A percentile compares a stretch with the other conserved stretches of the same genome.
These are phyloP conservation scores for Camptogramma bilineatum DNA, from an alignment of 2,888 invertebrate species.

Conservation along the genomic window DNA sequence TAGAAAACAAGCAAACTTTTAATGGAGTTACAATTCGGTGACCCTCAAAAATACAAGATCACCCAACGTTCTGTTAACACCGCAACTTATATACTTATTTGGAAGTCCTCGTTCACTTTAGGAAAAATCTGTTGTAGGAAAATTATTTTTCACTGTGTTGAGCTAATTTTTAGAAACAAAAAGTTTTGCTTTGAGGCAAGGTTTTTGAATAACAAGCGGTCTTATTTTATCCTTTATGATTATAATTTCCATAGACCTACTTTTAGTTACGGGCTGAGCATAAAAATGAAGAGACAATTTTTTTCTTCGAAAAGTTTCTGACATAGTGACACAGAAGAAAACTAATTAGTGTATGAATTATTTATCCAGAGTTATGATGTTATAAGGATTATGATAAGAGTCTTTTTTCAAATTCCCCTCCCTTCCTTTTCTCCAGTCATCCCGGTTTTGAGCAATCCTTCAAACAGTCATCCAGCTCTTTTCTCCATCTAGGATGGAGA, in stretches of 20 bases:
- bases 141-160: conserved; percentile 11
- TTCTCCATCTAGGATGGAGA: too few relatives aligned
- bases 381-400: too few relatives aligned
- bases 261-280: too few relatives aligned
- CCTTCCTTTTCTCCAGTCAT: too few relatives aligned
- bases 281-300: too few relatives aligned
- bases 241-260: background rate
- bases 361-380: too few relatives aligned
- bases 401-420: too few relatives aligned
- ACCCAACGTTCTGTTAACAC: conserved; percentile 41
- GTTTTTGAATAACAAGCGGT: background rate
- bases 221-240: background rate
- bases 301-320: too few relatives aligned
- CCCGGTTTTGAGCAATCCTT: too few relatives aligned
- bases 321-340: background rate
- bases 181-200: background rate
- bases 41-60: conserved; percentile 64
- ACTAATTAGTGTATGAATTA: too few relatives aligned
- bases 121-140: conserved; percentile 7
- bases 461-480: too few relatives aligned
- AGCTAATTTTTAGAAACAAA: background rate
- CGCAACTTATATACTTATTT: conserved; percentile 27
- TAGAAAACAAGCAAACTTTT: conserved; percentile 80
- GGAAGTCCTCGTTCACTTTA: conserved; percentile 29
- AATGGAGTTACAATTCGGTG: conserved; percentile 81